Evolutionary conservation across 2,888 invertebrate species (phyloP), one percentile per base, ranked within the genome.

Genomic region (Cabera pusaria): DNA sequence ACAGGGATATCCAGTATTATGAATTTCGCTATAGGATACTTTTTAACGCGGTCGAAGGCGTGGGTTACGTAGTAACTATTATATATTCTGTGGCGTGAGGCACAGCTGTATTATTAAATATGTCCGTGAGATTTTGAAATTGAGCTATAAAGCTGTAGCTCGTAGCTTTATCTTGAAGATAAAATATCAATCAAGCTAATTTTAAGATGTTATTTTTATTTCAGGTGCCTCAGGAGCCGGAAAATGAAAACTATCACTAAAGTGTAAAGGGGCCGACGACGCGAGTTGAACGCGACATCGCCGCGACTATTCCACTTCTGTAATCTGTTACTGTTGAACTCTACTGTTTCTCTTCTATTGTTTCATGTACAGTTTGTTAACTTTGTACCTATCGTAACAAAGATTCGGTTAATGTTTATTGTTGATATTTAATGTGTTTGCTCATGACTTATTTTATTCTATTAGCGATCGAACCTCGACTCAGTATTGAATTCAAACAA

Each of bases 231-330:
- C 40, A 73, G 80, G 42, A 84, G 83, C 72, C 69, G 75, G 54
- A 74, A 70, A 61, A 45, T 83, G 73, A 87, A 87, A 57, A 70
- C 72, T 27, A 66, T 87, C 44, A 80, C 86, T 39, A 87, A 87
- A 62, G 87, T 87, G 39, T 87, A 86, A 81, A 52, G 44, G 20
- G 26, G 17, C 26, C 24, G 35, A 43, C 35, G 46, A 44, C 38
- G 16, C 54, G 56, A 59, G 44, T 39, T 49, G 48, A 20, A 34
- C 35, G 38, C 49, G 56, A 51, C 47, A 47, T 44, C 47, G 43
- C 40, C 31, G 28, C 28, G 38, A 23, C 25, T 26, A 7, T 34
- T 43, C 31, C 21, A 39, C 29, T 32, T 3, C 14, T 14, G 3
- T 2, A 3, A 14, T 42, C 32, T 38, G 42, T 49, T 52, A 39